Conservation (phyloP, 2,113 vertebrate genomes). For the Elephas maximus region DNA sequence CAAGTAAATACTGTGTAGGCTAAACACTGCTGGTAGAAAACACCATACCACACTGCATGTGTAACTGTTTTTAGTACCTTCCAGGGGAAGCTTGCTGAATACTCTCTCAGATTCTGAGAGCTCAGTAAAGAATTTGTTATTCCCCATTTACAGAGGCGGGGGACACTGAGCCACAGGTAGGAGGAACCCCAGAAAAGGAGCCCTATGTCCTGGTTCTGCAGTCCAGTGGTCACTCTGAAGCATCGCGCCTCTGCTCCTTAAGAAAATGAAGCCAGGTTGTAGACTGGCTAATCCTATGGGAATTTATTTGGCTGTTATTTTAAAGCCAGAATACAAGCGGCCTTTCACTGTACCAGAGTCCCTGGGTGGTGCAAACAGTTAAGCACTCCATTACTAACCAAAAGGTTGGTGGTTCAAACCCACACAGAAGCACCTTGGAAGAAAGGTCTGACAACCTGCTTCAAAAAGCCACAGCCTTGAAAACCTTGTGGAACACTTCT, state of each 20-base stretch:
- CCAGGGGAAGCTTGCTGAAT: not conserved
- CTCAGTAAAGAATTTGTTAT: not conserved
- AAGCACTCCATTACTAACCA: not conserved
- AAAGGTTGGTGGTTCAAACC: not conserved
- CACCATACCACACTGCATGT: not conserved
- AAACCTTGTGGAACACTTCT: not conserved
- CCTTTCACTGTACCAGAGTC: not conserved
- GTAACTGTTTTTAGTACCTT: not conserved
- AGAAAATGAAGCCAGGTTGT: not conserved
- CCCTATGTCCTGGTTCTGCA: not conserved
- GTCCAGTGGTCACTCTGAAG: not conserved
- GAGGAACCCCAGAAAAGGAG: not conserved
- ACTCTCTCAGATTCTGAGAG: not conserved
- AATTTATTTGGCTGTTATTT: not conserved
- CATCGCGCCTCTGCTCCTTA: slow-evolving; percentile 36
- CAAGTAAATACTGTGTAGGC: not conserved
- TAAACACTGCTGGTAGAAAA: not conserved
- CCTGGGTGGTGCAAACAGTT: not conserved
- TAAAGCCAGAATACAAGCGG: not conserved
- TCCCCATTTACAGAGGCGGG: not conserved
- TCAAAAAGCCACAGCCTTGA: not conserved
- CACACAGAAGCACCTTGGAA: not conserved
- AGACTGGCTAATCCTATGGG: not conserved
- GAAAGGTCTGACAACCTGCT: not conserved
- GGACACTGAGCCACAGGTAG: not conserved